Base-by-base conservation (phyloP, 2,888 invertebrate genomes). In the Ceramica pisi region DNA sequence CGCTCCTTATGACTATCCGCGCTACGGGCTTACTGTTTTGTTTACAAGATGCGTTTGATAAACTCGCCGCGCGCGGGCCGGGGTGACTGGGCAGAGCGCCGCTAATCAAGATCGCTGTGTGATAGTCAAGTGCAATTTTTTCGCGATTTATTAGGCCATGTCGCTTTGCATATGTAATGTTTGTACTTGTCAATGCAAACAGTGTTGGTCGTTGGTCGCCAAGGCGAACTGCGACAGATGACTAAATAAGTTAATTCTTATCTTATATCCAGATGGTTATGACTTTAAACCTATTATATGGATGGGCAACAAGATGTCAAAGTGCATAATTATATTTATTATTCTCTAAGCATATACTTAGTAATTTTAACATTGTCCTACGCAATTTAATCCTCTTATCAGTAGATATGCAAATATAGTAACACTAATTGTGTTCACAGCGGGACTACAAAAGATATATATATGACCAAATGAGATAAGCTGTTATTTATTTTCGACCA, bases 21-120 rank as follows among this genome's bases (percentile, higher is more conserved):
- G 84, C 89, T 84, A 85, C 87, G 89, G 85, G 63, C 86, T 87
- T 84, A 80, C 83, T 90, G 90, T 91, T 93, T 94, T 94, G 94
- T 94, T 94, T 92, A 93, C 92, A 90, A 84, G 86, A 87, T 87
- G 86, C 86, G 89, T 83, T 81, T 60, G 56, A 55, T 48, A 70
- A 69, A 69, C 66, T 67, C 61, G 51, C 73, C 74, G 82, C 77
- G 78, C 70, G 35, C 23, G n/a, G 48, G 26, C 0, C 21, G 26
- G 50, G 9, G 56, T 50, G 75, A 67, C 76, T 78, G 80, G 74
- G 78, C 67, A 74, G 73, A 61, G 65, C 51, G 71, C 62, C 63
- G 62, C 72, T 82, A 77, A 85, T 85, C 78, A 84, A 82, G 82
- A 85, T 82, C 77, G 38, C 63, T 31, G 26, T 63, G 31, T 51